phyloP scores from a whole-genome alignment of 1,140 invertebrate species.

The Cyclina sinensis region DNA sequence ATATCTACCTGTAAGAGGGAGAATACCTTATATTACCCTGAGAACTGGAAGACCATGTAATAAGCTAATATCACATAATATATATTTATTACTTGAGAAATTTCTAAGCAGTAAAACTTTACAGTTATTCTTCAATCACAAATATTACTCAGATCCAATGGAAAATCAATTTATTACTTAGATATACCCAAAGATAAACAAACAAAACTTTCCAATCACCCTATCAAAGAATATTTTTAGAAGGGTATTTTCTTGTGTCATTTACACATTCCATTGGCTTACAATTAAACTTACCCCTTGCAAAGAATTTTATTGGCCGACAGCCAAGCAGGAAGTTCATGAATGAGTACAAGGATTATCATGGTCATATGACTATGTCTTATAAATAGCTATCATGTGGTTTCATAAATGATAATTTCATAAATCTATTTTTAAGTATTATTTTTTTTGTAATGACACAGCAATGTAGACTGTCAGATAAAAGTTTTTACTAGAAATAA shows the following conservation, averaged over 20 bases:
- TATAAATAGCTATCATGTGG: not conserved
- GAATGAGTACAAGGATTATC: not conserved
- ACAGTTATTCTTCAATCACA: not conserved
- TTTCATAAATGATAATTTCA: constrained; percentile 1
- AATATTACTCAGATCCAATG: not conserved
- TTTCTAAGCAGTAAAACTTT: too few species aligned
- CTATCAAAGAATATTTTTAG: not conserved
- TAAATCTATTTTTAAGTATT: not conserved
- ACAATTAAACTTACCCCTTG: constrained; percentile 37
- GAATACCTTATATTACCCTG: too few species aligned
- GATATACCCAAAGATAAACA: constrained; percentile 14
- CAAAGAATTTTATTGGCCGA: not conserved
- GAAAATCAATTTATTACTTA: constrained; percentile 10
- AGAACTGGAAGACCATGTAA: too few species aligned
- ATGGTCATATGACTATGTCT: not conserved
- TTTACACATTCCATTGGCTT: constrained; percentile 5
- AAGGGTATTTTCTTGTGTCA: constrained; percentile 27
- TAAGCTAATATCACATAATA: too few species aligned
- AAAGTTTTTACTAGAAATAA: too few species aligned
- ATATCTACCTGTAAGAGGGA: too few species aligned
- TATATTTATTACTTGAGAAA: too few species aligned
- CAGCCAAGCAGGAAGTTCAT: constrained; percentile 44
- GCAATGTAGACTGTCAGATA: too few species aligned
- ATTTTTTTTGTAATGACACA: too few species aligned
- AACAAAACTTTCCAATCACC: not conserved